A percentile compares a stretch with the other conserved stretches of the same genome.
These are phyloP conservation scores for Leucophenga varia DNA, from an alignment of 1,140 invertebrate genomes.

Conservation along the genomic window DNA sequence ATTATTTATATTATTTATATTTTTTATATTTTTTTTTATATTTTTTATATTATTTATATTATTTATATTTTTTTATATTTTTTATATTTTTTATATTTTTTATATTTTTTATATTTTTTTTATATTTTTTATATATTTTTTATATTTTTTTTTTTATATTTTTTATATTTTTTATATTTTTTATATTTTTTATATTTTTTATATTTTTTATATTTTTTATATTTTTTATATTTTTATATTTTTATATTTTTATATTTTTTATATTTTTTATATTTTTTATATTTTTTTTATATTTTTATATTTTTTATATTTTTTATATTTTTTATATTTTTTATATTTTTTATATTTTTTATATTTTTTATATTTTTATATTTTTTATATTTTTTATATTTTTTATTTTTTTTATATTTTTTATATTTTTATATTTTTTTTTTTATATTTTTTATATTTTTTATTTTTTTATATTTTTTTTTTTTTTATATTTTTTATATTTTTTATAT, in stretches of 20 bases:
- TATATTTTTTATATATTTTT: neutral
- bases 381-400: constrained; percentile 1
- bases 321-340: neutral
- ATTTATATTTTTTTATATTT: neutral
- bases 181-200: neutral
- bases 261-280: neutral
- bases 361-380: constrained; percentile 1
- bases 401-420: neutral
- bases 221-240: neutral
- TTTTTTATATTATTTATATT: neutral
- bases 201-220: neutral
- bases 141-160: neutral
- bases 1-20: neutral
- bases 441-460: neutral
- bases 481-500: neutral
- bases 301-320: neutral
- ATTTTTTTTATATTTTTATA: neutral
- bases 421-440: neutral
- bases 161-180: neutral
- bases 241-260: constrained; percentile 2
- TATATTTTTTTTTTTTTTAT: neutral
- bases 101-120: neutral
- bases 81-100: neutral
- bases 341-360: neutral
- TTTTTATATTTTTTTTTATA: neutral